Evolutionary conservation across 2,113 vertebrate genomes (phyloP).

Genomic region (Polypterus senegalus): DNA sequence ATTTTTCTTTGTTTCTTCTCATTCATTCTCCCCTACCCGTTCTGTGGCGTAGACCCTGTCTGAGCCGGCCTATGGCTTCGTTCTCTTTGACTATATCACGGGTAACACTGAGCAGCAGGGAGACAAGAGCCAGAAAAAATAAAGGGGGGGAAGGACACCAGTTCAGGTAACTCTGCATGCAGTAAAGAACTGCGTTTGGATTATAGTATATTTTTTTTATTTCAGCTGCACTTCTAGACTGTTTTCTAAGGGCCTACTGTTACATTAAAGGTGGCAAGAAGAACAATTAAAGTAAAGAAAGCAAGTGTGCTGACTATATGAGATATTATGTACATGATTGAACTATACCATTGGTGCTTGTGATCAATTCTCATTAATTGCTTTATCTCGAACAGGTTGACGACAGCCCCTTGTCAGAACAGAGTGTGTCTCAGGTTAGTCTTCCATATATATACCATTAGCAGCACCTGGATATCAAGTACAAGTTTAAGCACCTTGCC

Average conservation of each 20-base stretch:
- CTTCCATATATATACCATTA: no score
- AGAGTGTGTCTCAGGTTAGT: constrained; percentile 61
- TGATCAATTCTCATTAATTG: no score
- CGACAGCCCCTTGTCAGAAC: constrained; percentile 55
- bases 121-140: constrained; percentile 34
- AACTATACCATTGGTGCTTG: no score
- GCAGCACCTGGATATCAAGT: no score
- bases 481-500: no score
- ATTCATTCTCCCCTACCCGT: constrained; percentile 5
- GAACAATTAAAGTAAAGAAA: no score
- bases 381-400: constrained; percentile 38
- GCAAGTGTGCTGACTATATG: no score
- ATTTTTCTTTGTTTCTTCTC: constrained; percentile 7
- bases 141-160: constrained; percentile 13
- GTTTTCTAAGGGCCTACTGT: no score
- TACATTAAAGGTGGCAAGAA: no score
- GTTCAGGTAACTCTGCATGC: constrained; percentile 35
- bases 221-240: no score
- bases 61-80: constrained; percentile 61
- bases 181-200: constrained; percentile 4
- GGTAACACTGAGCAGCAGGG: constrained; percentile 46
- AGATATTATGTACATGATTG: no score
- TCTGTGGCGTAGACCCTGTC: constrained; percentile 36
- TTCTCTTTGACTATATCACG: constrained; percentile 71
- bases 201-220: no score